Conservation (phyloP, 2,797 vertebrate genomes). For the Poecilia velifera region DNA sequence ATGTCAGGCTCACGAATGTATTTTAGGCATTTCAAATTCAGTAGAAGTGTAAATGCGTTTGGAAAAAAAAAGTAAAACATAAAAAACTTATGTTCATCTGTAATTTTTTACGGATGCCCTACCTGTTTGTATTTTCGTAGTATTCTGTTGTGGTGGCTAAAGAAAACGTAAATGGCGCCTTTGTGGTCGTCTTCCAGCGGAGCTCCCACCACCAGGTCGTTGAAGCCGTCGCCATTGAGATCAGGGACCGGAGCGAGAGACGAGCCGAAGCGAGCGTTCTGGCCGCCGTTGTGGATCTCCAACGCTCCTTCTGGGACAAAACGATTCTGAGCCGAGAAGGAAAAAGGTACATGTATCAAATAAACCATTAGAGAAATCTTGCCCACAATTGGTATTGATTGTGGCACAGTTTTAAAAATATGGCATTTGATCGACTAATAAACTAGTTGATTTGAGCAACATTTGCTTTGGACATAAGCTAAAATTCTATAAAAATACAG, state of each 20-base stretch:
- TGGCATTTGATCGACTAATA: neutral
- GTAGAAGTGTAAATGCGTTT: no score
- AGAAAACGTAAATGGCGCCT: slow-evolving; percentile 93
- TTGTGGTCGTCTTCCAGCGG: slow-evolving; percentile 91
- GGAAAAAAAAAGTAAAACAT: neutral
- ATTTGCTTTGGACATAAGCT: neutral
- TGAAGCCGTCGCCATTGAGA: slow-evolving; percentile 94
- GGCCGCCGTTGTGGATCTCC: slow-evolving; percentile 86
- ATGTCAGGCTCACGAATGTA: neutral
- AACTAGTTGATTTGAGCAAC: neutral
- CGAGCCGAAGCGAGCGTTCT: slow-evolving; percentile 95
- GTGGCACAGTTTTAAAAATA: neutral
- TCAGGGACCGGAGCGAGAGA: slow-evolving; percentile 90
- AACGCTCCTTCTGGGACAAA: slow-evolving; percentile 87
- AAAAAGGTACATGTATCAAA: slow-evolving; percentile 2
- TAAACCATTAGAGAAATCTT: neutral
- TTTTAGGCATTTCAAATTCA: neutral
- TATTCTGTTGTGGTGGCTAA: slow-evolving; percentile 84
- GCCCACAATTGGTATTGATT: neutral
- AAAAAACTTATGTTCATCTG: neutral
- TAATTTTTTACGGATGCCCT: neutral
- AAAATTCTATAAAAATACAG: neutral
- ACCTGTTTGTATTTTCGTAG: slow-evolving; percentile 93
- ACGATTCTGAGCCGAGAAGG: slow-evolving; percentile 74
- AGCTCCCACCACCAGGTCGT: slow-evolving; percentile 92